These are phyloP conservation scores for Acanthosepion lycidas DNA, from an alignment of 2,888 invertebrate species.

Conservation along the genomic window DNA sequence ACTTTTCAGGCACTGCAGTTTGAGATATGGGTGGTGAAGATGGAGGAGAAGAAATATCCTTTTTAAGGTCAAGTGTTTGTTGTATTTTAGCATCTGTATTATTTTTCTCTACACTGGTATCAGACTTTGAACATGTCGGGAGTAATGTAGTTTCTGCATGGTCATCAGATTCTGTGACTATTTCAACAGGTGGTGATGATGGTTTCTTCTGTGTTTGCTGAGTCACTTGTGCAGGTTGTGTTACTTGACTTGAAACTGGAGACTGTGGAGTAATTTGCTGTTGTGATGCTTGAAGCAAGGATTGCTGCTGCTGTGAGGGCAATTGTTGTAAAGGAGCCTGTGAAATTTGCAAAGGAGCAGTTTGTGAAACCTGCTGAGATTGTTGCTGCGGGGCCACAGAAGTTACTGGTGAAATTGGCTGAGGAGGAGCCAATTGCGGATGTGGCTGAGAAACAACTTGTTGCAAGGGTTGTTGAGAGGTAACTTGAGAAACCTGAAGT, in stretches of 20 bases:
- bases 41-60: not conserved
- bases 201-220: not conserved
- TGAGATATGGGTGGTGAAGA: not conserved
- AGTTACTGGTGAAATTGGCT: not conserved
- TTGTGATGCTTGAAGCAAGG: conserved; percentile 34
- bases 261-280: not conserved
- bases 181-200: not conserved
- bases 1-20: not conserved
- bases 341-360: not conserved
- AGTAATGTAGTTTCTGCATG: not conserved
- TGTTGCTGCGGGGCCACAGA: not conserved
- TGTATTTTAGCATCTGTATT: not conserved
- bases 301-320: not conserved
- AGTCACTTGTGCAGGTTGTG: conserved; percentile 35
- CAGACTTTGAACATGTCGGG: conserved; percentile 9
- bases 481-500: not conserved
- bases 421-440: not conserved
- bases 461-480: not conserved
- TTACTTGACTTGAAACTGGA: not conserved
- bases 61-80: not conserved
- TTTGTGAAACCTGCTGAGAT: not conserved
- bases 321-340: too few species aligned
- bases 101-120: not conserved
- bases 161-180: not conserved
- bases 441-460: not conserved